Base-by-base conservation (phyloP, 2,888 invertebrate species). In the Ophioninae sp. region DNA sequence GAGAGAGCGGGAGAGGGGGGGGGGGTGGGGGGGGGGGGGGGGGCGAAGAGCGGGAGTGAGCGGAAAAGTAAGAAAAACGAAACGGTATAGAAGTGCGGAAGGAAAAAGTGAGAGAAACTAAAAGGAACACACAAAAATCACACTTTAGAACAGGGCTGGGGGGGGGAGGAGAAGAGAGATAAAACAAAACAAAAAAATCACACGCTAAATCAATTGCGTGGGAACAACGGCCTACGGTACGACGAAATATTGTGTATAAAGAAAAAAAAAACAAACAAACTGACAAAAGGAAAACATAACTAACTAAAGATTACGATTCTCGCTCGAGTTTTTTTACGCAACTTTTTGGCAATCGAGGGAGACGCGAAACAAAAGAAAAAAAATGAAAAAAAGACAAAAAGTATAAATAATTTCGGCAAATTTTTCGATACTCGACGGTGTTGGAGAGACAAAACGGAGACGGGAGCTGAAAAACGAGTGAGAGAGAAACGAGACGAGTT, bases 191-290 rank as follows among this genome's bases (percentile, higher is more conserved):
- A 88, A 81, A 82, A 89, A 89, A 90, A 91, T 91, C 90, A 90
- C 90, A 90, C 90, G 90, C 90, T 89, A 92, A 92, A 92, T 91
- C 88, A 87, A 85, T 90, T 90, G 90, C 90, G 90, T 88, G 90
- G 90, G 90, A 89, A 89, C 86, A 88, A 88, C 88, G 91, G 89
- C 90, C 89, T 90, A 91, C 89, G 91, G 90, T 87, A 86, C 87
- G 88, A 87, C 87, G 84, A 85, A 84, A 86, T 84, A 85, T 86
- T 84, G 84, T 87, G 87, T 86, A 86, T 86, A 87, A 85, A 86
- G 85, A 76, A 68, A 74, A 65, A 69, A 67, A 58, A 64, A 74
- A 71, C 30, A 30, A 30, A 30, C 30, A 30, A 30, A 30, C 30
- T 2, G 30, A 30, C 30, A 79, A 76, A 81, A 76, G 71, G 67